Conservation (phyloP, 2,888 invertebrate genomes). For the Ectobius pallidus region DNA sequence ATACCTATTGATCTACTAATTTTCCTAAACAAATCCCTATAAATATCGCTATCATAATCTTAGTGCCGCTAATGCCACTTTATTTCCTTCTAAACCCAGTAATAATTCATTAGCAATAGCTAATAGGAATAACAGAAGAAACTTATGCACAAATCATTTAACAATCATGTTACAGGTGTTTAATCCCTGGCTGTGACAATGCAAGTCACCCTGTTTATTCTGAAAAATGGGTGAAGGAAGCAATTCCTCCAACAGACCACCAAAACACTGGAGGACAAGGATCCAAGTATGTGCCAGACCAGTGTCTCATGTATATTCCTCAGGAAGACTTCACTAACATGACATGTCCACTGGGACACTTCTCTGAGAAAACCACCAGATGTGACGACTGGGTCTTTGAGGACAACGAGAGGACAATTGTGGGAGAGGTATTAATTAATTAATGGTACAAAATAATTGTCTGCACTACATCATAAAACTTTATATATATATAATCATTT, state of each 20-base stretch:
- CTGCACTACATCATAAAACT: too few relatives aligned
- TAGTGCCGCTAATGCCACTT: too few relatives aligned
- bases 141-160: too few relatives aligned
- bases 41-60: too few relatives aligned
- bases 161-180: constrained; percentile 57
- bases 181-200: constrained; percentile 62
- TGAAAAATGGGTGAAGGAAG: constrained; percentile 57
- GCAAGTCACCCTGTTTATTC: constrained; percentile 50
- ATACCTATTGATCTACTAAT: too few relatives aligned
- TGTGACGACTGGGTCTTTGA: constrained; percentile 63
- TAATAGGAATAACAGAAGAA: too few relatives aligned
- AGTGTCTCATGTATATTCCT: constrained; percentile 51
- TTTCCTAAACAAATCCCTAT: too few relatives aligned
- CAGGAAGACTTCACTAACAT: constrained; percentile 44
- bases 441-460: too few relatives aligned
- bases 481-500: too few relatives aligned
- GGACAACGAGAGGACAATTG: constrained; percentile 59
- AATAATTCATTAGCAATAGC: too few relatives aligned
- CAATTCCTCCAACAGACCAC: constrained; percentile 55
- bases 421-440: constrained; percentile 64
- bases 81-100: too few relatives aligned
- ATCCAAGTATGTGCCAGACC: constrained; percentile 49
- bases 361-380: constrained; percentile 51
- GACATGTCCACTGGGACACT: constrained; percentile 53
- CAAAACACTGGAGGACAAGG: constrained; percentile 38